Evolutionary conservation across 2,113 vertebrate genomes (phyloP).

Genomic region (Alectura lathami): DNA sequence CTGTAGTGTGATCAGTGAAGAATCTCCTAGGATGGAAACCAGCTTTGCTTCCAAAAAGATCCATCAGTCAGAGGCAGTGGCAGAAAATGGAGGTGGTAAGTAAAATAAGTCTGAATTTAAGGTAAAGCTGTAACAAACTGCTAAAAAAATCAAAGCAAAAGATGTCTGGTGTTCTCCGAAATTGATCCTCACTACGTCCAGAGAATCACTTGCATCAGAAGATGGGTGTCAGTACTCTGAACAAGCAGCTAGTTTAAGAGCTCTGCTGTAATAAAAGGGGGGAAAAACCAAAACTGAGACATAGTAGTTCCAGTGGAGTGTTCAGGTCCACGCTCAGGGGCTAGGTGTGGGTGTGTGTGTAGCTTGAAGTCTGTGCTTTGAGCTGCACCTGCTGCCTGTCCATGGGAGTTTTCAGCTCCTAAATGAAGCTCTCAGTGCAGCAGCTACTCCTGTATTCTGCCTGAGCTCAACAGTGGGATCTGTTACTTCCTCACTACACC

Average conservation of each 20-base stretch:
- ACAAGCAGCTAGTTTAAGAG: background rate
- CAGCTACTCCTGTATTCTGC: background rate
- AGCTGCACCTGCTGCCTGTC: background rate
- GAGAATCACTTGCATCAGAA: background rate
- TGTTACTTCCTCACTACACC: background rate
- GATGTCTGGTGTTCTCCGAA: background rate
- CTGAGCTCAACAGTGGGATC: background rate
- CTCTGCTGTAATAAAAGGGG: background rate
- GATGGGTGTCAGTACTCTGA: background rate
- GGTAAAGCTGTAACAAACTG: background rate
- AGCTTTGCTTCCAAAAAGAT: background rate
- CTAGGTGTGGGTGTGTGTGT: rapidly evolving
- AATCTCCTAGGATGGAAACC: background rate
- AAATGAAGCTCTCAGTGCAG: background rate
- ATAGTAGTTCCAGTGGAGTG: background rate
- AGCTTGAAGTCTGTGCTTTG: background rate
- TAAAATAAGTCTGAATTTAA: background rate
- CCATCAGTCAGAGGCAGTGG: background rate
- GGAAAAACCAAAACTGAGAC: background rate
- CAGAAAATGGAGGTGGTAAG: constrained; percentile 20
- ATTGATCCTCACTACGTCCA: background rate
- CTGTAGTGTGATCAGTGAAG: constrained; percentile 21
- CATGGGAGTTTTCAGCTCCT: too few species aligned
- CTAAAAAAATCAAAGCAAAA: background rate
- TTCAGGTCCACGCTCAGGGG: background rate